Evolutionary conservation across 2,888 invertebrate species (phyloP).

Genomic region (Ditylenchus weischeri): DNA sequence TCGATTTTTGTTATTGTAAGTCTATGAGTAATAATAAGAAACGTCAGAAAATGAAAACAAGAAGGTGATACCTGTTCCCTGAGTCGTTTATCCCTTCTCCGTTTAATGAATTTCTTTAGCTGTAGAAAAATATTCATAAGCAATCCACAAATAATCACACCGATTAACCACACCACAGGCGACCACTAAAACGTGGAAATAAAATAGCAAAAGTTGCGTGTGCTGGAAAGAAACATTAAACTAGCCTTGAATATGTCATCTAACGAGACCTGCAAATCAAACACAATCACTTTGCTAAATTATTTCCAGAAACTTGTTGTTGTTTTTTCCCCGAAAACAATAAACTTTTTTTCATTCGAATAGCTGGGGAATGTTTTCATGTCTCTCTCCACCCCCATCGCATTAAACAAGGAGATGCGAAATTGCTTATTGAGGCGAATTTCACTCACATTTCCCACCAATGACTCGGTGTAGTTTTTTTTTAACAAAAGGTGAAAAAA

Average conservation of each 20-base stretch:
- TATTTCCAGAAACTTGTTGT: background rate
- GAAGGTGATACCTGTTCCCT: background rate
- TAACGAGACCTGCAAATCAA: conserved; percentile 17
- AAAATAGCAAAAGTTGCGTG: conserved; percentile 3
- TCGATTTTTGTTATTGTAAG: no score
- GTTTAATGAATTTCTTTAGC: conserved; percentile 13
- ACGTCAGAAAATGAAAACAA: no score
- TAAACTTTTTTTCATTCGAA: background rate
- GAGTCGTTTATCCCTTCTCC: conserved; percentile 13
- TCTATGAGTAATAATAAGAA: no score
- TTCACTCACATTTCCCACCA: background rate
- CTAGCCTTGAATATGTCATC: conserved; percentile 21
- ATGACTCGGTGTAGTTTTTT: background rate
- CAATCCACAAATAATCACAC: conserved; percentile 23
- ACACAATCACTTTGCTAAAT: background rate
- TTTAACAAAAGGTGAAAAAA: background rate
- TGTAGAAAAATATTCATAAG: conserved; percentile 27
- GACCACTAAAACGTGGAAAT: conserved; percentile 14
- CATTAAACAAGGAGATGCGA: background rate
- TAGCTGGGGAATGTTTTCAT: background rate
- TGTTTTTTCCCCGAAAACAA: background rate
- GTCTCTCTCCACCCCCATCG: background rate
- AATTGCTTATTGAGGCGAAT: no score
- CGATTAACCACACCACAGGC: conserved; percentile 28
- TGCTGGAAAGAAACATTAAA: background rate